phyloP scores from a whole-genome alignment of 2,797 vertebrate genomes.

The Trematomus bernacchii region DNA sequence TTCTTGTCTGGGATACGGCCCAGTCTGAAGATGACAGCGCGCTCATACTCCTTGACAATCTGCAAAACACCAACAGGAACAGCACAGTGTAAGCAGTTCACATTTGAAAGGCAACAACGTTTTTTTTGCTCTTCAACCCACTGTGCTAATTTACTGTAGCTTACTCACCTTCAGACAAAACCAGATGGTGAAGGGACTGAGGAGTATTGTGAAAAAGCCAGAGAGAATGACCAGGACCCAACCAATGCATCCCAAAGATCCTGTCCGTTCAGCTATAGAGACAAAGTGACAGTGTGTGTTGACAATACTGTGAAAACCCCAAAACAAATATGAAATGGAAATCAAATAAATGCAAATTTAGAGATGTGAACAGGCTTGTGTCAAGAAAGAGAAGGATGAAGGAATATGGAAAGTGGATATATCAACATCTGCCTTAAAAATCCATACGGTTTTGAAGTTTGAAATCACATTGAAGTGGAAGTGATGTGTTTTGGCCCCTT shows the following conservation, averaged over 20 bases:
- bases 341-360: not conserved
- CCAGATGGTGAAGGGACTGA: conserved; percentile 90
- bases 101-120: not conserved
- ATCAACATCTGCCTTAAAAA: not conserved
- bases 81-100: conserved; percentile 1
- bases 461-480: not conserved
- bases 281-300: not conserved
- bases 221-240: conserved; percentile 88
- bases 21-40: conserved; percentile 87
- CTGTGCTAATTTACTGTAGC: not conserved
- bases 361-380: not conserved
- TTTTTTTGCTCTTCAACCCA: not conserved
- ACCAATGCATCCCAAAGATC: conserved; percentile 84
- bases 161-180: conserved; percentile 89
- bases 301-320: not conserved
- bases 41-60: conserved; percentile 89
- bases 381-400: not conserved
- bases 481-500: not conserved
- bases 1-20: conserved; percentile 85
- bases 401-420: not conserved
- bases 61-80: conserved; percentile 38
- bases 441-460: not conserved
- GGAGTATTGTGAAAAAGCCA: conserved; percentile 79
- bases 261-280: conserved; percentile 69
- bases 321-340: not conserved